phyloP scores from a whole-genome alignment of 2,113 vertebrate species.

The Phalacrocorax aristotelis region DNA sequence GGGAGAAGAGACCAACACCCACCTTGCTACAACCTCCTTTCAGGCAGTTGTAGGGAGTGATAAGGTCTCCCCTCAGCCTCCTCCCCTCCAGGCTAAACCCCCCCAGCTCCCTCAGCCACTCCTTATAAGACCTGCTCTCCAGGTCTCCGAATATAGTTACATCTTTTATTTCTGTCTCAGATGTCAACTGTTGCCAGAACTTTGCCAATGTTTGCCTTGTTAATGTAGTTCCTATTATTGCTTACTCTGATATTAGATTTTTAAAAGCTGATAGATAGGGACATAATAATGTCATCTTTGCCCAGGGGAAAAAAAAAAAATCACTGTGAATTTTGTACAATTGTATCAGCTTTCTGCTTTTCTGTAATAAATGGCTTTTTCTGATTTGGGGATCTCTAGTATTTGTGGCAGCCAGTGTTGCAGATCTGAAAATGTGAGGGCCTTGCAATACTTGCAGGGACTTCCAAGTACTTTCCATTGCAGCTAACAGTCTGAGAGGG shows the following conservation, averaged over 20 bases:
- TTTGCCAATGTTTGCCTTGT: neutral
- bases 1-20: too few species aligned
- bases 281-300: neutral
- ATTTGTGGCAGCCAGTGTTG: neutral
- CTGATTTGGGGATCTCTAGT: neutral
- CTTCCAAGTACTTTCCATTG: fast-evolving
- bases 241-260: neutral
- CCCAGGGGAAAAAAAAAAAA: neutral
- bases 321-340: neutral
- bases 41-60: too few species aligned
- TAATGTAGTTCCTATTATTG: neutral
- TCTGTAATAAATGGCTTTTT: neutral
- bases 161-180: neutral
- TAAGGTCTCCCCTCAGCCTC: too few species aligned
- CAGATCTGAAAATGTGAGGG: neutral
- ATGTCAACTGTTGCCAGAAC: neutral
- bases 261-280: neutral
- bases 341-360: neutral
- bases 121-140: too few species aligned
- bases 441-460: neutral
- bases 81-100: too few species aligned
- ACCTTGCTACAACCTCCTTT: too few species aligned
- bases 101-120: too few species aligned
- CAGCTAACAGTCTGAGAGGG: neutral
- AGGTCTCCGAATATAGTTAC: neutral